phyloP scores from a whole-genome alignment of 1,140 invertebrate species.

The Lysiphlebus fabarum region DNA sequence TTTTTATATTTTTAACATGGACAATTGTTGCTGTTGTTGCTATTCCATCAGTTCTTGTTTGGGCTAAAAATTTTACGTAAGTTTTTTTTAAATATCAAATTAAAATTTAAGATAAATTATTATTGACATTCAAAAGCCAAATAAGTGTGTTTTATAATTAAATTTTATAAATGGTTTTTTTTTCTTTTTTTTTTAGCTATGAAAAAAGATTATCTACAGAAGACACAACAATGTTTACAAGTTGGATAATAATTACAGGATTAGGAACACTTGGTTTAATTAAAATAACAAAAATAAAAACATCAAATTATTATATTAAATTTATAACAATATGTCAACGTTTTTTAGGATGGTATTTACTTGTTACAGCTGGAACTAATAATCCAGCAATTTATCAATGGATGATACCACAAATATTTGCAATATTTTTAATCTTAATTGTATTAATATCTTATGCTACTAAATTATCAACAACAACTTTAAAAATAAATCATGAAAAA shows the following conservation, averaged over 20 bases:
- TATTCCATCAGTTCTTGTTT: constrained; percentile 50
- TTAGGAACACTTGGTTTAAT: constrained; percentile 44
- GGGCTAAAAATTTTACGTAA: constrained; percentile 55
- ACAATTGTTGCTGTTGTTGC: constrained; percentile 44
- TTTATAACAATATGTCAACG: constrained; percentile 30
- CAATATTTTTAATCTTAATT: constrained; percentile 28
- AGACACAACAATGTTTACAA: constrained; percentile 43
- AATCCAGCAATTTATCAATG: constrained; percentile 44
- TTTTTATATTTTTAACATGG: constrained; percentile 48
- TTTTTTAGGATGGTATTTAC: constrained; percentile 38
- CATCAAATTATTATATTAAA: constrained; percentile 28
- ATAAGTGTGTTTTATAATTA: neutral
- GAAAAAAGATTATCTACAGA: constrained; percentile 44
- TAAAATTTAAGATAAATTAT: too few relatives aligned
- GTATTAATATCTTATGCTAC: constrained; percentile 17
- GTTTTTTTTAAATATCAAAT: too few relatives aligned
- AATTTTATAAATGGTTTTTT: constrained; percentile 12
- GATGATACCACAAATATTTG: constrained; percentile 45
- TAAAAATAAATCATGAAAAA: too few relatives aligned
- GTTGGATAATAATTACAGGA: constrained; percentile 44
- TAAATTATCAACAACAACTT: neutral
- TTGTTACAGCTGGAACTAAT: constrained; percentile 35
- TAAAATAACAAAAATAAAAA: constrained; percentile 37
- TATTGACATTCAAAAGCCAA: neutral
- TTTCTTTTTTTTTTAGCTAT: constrained; percentile 41